Evolutionary conservation across 1,140 invertebrate genomes (phyloP), one percentile per base, ranked within the genome.

Genomic region (Pogonus chalceus): DNA sequence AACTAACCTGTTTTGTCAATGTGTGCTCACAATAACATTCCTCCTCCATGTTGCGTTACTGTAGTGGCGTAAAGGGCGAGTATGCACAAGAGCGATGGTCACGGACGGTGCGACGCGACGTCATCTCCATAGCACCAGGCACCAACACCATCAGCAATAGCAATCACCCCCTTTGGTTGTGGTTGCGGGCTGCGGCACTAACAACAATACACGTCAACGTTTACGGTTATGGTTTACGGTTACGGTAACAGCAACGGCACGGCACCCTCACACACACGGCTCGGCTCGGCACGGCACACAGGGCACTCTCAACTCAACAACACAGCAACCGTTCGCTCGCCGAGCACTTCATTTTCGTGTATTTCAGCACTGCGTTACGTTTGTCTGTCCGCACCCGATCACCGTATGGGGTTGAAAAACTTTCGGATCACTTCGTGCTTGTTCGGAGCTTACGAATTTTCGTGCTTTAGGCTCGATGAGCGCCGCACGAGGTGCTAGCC

Each of bases 41-140:
- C 61, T 65, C 49, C 49, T 35, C 64, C 64, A 66, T 66, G 60
- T 66, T 66, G 64, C 62, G 64, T 60, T 60, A 61, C 59, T 60
- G 58, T 56, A 53, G 53, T 55, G 53, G 59, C 56, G 59, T 59
- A 60, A 57, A 52, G 50, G 52, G 51, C 52, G 55, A 51, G 55
- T 59, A 43, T 56, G 48, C 56, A 47, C 46, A 56, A 35, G 35
- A 54, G 57, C 51, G 55, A 53, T 51, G 53, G 54, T 54, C 52
- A 37, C 49, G 49, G 51, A 37, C 20, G 35, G 50, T 43, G 23
- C 47, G 51, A 31, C 48, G 39, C 47, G 52, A 23, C 43, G 56
- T 50, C 56, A 54, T 51, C 46, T 54, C 31, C 21, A 43, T 43
- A 43, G 37, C 24, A 20, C 18, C 22, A 23, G 20, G 18, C 51